These are phyloP conservation scores for Ctenopoma multispine DNA, from an alignment of 2,797 vertebrate genomes.

Conservation along the genomic window DNA sequence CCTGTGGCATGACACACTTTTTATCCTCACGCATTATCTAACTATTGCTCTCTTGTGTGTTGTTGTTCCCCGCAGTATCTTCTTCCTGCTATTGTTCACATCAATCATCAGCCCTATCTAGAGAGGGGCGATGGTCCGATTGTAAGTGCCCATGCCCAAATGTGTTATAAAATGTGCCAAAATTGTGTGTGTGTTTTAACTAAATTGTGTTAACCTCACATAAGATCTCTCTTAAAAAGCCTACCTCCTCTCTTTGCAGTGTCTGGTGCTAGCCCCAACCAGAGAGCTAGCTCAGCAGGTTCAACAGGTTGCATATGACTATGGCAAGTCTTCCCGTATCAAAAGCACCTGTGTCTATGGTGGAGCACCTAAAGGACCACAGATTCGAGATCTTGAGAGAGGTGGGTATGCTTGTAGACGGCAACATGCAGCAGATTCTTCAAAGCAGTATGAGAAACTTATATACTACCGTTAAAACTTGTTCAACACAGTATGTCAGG, in stretches of 20 bases:
- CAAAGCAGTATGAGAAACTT: not conserved
- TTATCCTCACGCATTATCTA: not conserved
- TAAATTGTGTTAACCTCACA: not conserved
- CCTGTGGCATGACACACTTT: too few relatives aligned
- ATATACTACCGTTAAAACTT: not conserved
- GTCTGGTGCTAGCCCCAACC: slow-evolving; percentile 95
- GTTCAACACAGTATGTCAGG: not conserved
- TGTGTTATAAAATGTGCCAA: not conserved
- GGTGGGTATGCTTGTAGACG: slow-evolving; percentile 78
- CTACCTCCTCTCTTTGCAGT: slow-evolving; percentile 78
- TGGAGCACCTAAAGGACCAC: slow-evolving; percentile 92
- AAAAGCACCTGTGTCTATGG: slow-evolving; percentile 99
- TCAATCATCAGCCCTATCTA: slow-evolving; percentile 98
- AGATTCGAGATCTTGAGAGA: slow-evolving; percentile 96
- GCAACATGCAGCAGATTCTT: not conserved
- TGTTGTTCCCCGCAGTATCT: slow-evolving; percentile 87
- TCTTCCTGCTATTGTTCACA: slow-evolving; percentile 97
- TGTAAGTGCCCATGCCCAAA: slow-evolving; percentile 83
- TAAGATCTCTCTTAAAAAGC: not conserved
- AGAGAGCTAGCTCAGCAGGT: slow-evolving; percentile 98
- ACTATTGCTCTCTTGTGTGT: not conserved
- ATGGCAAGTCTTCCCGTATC: slow-evolving; percentile 94
- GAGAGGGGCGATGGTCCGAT: slow-evolving; percentile 98
- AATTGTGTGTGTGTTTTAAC: not conserved
- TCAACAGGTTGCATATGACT: slow-evolving; percentile 95